Base-by-base conservation (phyloP, 2,888 invertebrate genomes). In the Alcis repandata region DNA sequence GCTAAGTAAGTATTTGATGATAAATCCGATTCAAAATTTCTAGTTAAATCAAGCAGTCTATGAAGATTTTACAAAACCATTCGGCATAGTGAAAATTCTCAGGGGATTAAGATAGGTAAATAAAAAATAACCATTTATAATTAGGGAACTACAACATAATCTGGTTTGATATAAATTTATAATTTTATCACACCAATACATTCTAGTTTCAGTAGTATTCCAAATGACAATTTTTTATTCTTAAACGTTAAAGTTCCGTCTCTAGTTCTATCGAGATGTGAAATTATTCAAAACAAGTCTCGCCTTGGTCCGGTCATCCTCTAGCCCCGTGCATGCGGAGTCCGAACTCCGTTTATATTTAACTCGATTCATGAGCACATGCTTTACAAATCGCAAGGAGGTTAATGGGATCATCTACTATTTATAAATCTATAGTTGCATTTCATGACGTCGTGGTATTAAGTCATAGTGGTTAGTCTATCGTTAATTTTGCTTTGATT, bases 301-400 rank as follows among this genome's bases (percentile, higher is more conserved):
- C 32, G 46, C 49, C 48, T 54, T 45, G 38, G 32, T 32, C 45
- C 15, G 56, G 54, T 45, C 64, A 64, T 59, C 45, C 59, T 49
- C 54, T 59, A 43, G 56, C 51, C 54, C 59, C 64, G 59, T 68
- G 68, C 70, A 79, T 79, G 59, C 43, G 46, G 43, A 64, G 49
- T 59, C 59, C 80, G 78, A 79, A 83, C 74, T 83, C 75, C 80
- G 75, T 73, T 68, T 81, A 82, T 79, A 76, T 80, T 80, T 80
- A 83, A 79, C 80, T 76, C 73, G 68, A 73, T 74, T 71, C 72
- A 76, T 72, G 72, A 70, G 60, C 68, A 70, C 65, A 76, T 67
- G 70, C 67, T 69, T 71, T 73, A 76, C 74, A 73, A 78, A 70
- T 64, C 70, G 70, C 69, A 78, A 75, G 69, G 80, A 80, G 82